phyloP scores from a whole-genome alignment of 64 coral and sea anemone species.

The Anthopleura sola region DNA sequence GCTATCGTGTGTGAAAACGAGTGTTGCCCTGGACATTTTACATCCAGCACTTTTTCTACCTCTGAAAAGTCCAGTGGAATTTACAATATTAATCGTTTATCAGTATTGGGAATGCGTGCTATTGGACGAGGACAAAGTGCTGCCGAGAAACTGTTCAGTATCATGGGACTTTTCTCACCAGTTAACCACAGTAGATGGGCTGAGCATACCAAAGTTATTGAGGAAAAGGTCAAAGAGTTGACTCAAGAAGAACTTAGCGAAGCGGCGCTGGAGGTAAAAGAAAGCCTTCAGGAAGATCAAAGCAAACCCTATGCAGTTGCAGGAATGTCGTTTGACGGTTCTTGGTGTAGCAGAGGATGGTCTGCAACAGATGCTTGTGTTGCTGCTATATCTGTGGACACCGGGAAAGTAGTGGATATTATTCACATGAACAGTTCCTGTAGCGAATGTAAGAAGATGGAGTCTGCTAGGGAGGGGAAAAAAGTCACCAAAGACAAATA shows the following conservation, averaged over 20 bases:
- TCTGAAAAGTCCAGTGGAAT: not conserved
- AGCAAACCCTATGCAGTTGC: not conserved
- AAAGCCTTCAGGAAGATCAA: not conserved
- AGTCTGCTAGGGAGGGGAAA: not conserved
- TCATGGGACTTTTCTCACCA: not conserved
- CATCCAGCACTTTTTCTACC: not conserved
- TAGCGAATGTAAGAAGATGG: conserved; percentile 38
- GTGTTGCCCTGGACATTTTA: not conserved
- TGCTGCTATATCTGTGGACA: conserved; percentile 54
- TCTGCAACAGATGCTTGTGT: conserved; percentile 49
- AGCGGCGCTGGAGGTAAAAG: not conserved
- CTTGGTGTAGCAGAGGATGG: conserved; percentile 39
- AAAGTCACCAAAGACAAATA: conserved; percentile 25
- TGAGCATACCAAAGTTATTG: conserved; percentile 7
- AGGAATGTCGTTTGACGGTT: not conserved
- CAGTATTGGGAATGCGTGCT: not conserved
- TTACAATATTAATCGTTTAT: not conserved
- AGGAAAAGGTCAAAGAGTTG: not conserved
- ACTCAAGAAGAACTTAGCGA: not conserved
- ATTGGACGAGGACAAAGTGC: not conserved
- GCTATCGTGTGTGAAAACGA: not conserved
- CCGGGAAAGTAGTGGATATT: conserved; percentile 62
- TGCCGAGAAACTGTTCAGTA: not conserved
- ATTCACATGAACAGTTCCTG: conserved; percentile 30
- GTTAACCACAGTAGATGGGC: not conserved